Evolutionary conservation across 2,797 vertebrate species (phyloP), one percentile per base, ranked within the genome.

Genomic region (Pygocentrus nattereri): DNA sequence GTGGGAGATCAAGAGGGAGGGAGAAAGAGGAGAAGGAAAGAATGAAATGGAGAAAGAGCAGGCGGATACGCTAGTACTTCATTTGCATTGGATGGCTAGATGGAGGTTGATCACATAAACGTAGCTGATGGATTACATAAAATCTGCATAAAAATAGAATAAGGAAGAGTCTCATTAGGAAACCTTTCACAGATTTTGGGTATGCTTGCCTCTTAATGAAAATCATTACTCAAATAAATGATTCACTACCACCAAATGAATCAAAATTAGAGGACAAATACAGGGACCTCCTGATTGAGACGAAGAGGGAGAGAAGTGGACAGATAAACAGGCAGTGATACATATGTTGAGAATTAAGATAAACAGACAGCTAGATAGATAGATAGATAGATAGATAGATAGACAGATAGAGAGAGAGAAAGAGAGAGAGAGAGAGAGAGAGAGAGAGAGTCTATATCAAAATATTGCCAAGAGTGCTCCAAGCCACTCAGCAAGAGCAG

Each of bases 1-100:
- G 59, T 71, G 44, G 44, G 72, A 64, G 18, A 84, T 72, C 18
- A 50, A 83, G 85, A 30, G 27, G 83, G 68, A 38, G 56, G n/a
- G 49, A 41, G 81, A 74, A 69, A 5, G 25, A 31, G 6, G 15
- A 59, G 49, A 59, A 58, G 38, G 47, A 38, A 72, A 31, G 12
- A 21, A 76, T 79, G 70, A 80, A 49, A 27, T 64, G 31, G 72
- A 52, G 74, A 59, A 70, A 76, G 16, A 16, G 61, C 21, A 52
- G 5, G n/a, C 8, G 72, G 64, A 59, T 50, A n/a, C 41, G 27
- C 5, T 19, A n/a, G 47, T 27, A 49, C 23, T n/a, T 54, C 41
- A 69, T 52, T 61, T 52, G 64, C 64, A 8, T 25, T 52, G 62
- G 2, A 64, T 54, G 58, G 59, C 75, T 2, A 47, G 50, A 72